These are phyloP conservation scores for Andrena bicolor DNA, from an alignment of 2,888 invertebrate genomes.

Conservation along the genomic window DNA sequence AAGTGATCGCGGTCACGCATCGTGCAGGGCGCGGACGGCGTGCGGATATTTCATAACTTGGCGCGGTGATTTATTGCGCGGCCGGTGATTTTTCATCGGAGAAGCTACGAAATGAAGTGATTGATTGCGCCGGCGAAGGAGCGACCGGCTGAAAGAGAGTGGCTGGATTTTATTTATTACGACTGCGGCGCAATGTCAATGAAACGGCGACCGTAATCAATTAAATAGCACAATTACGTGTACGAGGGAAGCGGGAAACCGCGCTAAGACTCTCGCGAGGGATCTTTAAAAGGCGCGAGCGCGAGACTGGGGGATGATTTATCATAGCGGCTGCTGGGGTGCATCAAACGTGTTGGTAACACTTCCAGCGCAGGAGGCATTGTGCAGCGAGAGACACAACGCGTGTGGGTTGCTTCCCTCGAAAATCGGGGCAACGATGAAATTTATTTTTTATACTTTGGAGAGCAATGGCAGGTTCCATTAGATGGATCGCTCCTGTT, in stretches of 20 bases:
- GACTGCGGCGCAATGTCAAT: constrained; percentile 1
- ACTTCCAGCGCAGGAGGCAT: background rate
- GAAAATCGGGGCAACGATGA: constrained; percentile 6
- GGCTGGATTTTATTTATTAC: constrained; percentile 59
- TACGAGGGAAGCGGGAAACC: background rate
- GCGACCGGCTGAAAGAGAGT: constrained; percentile 41
- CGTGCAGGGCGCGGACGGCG: constrained; percentile 53
- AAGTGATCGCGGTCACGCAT: constrained; percentile 67
- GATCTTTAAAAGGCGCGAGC: background rate
- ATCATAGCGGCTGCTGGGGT: background rate
- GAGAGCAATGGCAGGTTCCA: no score
- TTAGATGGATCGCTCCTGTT: no score
- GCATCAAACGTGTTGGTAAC: background rate
- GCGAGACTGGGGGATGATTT: background rate
- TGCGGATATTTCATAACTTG: constrained; percentile 71
- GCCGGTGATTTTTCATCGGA: constrained; percentile 72
- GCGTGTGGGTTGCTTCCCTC: no score
- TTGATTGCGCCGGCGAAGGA: constrained; percentile 70
- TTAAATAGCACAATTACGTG: constrained; percentile 30
- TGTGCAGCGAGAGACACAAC: no score
- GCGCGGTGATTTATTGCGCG: constrained; percentile 70
- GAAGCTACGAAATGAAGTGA: constrained; percentile 71
- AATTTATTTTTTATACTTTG: constrained; percentile 4
- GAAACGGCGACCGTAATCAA: constrained; percentile 25
- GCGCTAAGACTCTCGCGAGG: background rate